Conservation (phyloP, 1,140 invertebrate species). For the Drosophila kurseongensis region DNA sequence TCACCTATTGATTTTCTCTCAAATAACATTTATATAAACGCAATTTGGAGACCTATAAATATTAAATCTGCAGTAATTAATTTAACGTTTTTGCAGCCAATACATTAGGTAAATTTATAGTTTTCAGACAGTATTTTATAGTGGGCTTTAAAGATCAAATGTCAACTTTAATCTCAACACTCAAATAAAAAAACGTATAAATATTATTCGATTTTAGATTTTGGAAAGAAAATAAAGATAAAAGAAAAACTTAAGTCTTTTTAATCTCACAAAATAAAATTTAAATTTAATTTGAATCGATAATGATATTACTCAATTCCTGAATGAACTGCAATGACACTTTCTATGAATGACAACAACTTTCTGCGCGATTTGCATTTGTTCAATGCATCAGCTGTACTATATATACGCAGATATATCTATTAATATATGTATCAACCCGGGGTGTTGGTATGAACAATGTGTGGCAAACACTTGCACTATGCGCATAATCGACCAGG, state of each 20-base stretch:
- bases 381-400: constrained; percentile 21
- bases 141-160: no score
- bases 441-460: constrained; percentile 21
- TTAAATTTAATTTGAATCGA: background rate
- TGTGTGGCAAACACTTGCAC: constrained; percentile 71
- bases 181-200: no score
- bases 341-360: constrained; percentile 68
- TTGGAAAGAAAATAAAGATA: no score
- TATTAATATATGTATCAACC: constrained; percentile 19
- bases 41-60: background rate
- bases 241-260: background rate
- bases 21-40: background rate
- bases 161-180: no score
- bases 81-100: no score
- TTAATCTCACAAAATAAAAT: background rate
- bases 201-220: no score
- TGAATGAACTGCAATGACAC: constrained; percentile 46
- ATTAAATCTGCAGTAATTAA: background rate
- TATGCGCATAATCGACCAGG: constrained; percentile 65
- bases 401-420: constrained; percentile 20
- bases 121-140: no score
- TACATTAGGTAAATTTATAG: no score
- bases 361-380: constrained; percentile 36
- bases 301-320: constrained; percentile 15
- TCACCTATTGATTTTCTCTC: background rate